Conservation (phyloP, 2,113 vertebrate genomes). For the Xyliphius kryptos region DNA sequence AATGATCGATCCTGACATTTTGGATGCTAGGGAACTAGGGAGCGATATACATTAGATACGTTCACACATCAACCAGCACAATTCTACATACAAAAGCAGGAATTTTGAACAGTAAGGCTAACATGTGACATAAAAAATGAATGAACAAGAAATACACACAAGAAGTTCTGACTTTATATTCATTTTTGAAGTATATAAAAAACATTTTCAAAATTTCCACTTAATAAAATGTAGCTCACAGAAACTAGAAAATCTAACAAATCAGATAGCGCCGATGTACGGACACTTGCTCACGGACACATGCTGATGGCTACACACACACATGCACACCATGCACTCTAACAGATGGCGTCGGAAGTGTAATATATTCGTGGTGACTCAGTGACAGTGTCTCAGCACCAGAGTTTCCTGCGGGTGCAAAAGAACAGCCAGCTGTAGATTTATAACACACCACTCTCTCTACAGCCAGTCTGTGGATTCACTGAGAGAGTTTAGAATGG, state of each 20-base stretch:
- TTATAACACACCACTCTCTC: constrained; percentile 3
- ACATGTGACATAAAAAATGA: too few species aligned
- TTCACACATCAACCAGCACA: too few species aligned
- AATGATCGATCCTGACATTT: too few species aligned
- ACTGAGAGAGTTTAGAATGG: neutral
- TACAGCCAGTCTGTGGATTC: neutral
- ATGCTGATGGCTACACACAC: constrained; percentile 8
- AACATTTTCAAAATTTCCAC: too few species aligned
- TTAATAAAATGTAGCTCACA: neutral
- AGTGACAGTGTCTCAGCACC: constrained; percentile 8
- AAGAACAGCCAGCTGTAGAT: constrained; percentile 29
- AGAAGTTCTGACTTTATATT: too few species aligned
- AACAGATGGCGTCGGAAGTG: constrained; percentile 25
- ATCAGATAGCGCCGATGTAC: neutral
- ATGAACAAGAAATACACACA: too few species aligned
- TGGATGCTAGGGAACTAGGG: too few species aligned
- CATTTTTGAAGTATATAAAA: too few species aligned
- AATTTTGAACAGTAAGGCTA: too few species aligned
- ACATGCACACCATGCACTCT: neutral
- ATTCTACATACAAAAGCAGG: too few species aligned
- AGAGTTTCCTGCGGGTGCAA: constrained; percentile 14
- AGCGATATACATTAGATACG: too few species aligned
- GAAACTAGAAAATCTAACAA: neutral
- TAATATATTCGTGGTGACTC: constrained; percentile 25
- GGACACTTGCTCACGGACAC: constrained; percentile 11